These are phyloP conservation scores for Porites rus DNA, from an alignment of 92 coral and sea anemone genomes.

Conservation along the genomic window DNA sequence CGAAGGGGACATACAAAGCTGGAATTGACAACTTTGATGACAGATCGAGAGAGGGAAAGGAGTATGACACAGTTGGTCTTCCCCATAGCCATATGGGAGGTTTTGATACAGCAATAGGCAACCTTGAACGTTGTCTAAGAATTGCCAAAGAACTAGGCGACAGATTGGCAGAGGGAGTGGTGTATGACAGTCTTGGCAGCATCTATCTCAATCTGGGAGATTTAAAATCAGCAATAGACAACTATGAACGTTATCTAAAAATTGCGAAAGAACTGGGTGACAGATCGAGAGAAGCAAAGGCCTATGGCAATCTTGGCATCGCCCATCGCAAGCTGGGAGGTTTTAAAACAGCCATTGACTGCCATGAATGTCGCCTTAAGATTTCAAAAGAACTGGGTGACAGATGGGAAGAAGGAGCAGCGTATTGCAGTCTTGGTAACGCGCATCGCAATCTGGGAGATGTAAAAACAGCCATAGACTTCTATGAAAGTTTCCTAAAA, in stretches of 20 bases:
- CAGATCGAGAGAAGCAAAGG: background rate
- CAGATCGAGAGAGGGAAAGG: no score
- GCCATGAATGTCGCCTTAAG: background rate
- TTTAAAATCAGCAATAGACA: background rate
- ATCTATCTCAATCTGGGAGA: background rate
- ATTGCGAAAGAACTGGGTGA: background rate
- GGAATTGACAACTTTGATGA: no score
- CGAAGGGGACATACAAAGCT: no score
- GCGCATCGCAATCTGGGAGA: constrained; percentile 4
- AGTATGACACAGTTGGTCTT: no score
- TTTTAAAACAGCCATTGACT: constrained; percentile 2
- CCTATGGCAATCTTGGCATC: background rate
- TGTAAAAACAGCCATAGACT: constrained; percentile 13
- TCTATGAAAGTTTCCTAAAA: background rate
- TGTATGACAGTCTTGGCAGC: background rate
- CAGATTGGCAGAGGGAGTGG: background rate
- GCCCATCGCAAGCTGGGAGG: background rate
- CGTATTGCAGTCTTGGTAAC: background rate
- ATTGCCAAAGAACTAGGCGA: background rate
- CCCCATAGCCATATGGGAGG: no score
- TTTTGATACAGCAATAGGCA: background rate
- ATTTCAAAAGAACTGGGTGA: constrained; percentile 18
- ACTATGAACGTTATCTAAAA: background rate
- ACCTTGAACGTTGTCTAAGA: background rate
- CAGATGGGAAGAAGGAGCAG: background rate